Evolutionary conservation across 2,888 invertebrate genomes (phyloP).

Genomic region (Drosophila prostipennis): DNA sequence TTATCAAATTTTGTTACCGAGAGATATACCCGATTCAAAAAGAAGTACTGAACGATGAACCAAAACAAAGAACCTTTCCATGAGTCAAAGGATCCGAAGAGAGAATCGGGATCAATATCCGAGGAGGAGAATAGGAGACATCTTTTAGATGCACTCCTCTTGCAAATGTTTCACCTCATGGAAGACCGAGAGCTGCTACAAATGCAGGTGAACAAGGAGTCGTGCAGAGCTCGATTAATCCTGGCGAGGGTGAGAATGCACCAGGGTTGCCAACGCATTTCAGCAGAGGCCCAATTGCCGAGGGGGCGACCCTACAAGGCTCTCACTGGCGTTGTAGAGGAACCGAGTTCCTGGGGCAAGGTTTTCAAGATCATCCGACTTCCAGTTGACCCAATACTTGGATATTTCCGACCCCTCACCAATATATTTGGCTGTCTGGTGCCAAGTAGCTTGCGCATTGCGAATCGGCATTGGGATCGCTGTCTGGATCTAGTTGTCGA

Average conservation of each 20-base stretch:
- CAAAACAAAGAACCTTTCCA: background rate
- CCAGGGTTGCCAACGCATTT: conserved; percentile 31
- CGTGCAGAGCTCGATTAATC: conserved; percentile 31
- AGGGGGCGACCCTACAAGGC: conserved; percentile 33
- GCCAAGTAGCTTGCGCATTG: conserved; percentile 38
- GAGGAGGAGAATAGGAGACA: background rate
- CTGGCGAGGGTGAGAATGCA: conserved; percentile 54
- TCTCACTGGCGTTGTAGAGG: conserved; percentile 42
- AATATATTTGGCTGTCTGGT: conserved; percentile 55
- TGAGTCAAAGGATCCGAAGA: background rate
- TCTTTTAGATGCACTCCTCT: conserved; percentile 46
- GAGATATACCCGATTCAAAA: background rate
- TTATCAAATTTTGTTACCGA: background rate
- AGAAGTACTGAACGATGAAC: background rate
- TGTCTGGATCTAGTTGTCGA: conserved; percentile 51
- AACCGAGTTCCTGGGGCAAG: conserved; percentile 14
- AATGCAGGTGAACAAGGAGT: conserved; percentile 24
- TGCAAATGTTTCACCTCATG: conserved; percentile 47
- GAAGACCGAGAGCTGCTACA: conserved; percentile 41
- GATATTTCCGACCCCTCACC: conserved; percentile 37
- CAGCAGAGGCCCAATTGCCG: conserved; percentile 21
- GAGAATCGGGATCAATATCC: background rate
- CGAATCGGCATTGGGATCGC: conserved; percentile 46
- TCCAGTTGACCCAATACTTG: conserved; percentile 9
- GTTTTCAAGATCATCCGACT: conserved; percentile 23